These are phyloP conservation scores for Podarcis cretensis DNA, from an alignment of 2,113 vertebrate genomes.

Conservation along the genomic window DNA sequence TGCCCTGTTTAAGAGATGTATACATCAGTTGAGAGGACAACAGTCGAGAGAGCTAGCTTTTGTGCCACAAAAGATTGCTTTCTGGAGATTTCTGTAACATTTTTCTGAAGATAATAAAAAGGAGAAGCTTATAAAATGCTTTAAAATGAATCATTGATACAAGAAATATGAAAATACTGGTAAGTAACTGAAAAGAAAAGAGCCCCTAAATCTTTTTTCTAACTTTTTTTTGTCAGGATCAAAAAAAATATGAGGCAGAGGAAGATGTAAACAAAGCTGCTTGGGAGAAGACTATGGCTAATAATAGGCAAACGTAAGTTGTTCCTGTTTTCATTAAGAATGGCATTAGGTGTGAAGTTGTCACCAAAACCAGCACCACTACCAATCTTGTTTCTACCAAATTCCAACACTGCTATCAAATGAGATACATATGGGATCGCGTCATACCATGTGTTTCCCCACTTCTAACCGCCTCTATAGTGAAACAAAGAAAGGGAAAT, in stretches of 20 bases:
- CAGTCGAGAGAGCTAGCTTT: background rate
- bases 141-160: background rate
- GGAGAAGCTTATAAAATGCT: too few species aligned
- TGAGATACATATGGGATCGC: background rate
- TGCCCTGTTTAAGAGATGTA: background rate
- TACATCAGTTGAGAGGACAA: background rate
- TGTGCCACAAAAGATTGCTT: background rate
- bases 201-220: slow-evolving; percentile 15
- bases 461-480: background rate
- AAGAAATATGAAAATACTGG: background rate
- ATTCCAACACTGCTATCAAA: background rate
- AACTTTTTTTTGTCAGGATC: slow-evolving; percentile 81
- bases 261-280: slow-evolving; percentile 86
- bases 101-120: background rate
- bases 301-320: slow-evolving; percentile 88
- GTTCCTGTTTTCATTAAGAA: background rate
- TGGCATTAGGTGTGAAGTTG: background rate
- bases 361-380: background rate
- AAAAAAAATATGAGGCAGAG: slow-evolving; percentile 89
- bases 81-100: background rate
- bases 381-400: background rate
- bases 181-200: background rate
- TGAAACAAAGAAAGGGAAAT: too few species aligned
- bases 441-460: background rate
- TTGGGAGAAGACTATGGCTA: slow-evolving; percentile 93